Evolutionary conservation across 2,888 invertebrate genomes (phyloP).

Genomic region (Polyommatus icarus): DNA sequence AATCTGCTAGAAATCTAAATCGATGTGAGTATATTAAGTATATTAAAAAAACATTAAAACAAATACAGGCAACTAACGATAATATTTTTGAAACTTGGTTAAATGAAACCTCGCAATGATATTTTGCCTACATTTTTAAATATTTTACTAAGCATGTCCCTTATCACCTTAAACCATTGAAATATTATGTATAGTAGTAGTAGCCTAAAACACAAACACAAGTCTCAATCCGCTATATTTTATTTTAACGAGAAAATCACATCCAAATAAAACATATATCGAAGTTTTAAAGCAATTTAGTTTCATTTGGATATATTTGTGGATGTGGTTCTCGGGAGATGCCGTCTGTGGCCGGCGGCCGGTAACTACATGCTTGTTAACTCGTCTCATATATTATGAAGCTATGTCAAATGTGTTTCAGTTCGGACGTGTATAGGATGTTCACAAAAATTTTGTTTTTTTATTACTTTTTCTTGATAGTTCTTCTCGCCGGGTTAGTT

Average conservation of each 20-base stretch:
- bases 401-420: conserved; percentile 70
- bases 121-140: no score
- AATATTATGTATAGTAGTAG: no score
- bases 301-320: conserved; percentile 37
- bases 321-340: conserved; percentile 43
- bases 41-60: no score
- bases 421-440: conserved; percentile 53
- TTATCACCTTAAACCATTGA: no score
- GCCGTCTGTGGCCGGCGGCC: conserved; percentile 63
- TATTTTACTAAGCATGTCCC: no score
- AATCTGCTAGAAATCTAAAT: no score
- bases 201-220: no score
- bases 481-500: no score
- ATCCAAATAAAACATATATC: neutral
- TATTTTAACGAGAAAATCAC: neutral
- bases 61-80: no score
- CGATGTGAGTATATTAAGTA: no score
- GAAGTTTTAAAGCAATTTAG: conserved; percentile 32
- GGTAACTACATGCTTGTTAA: conserved; percentile 77
- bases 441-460: neutral
- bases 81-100: no score
- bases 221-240: neutral
- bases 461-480: neutral
- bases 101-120: no score
- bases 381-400: conserved; percentile 78